phyloP scores from a whole-genome alignment of 2,888 invertebrate species.

The Eumacrocentrus americanus region DNA sequence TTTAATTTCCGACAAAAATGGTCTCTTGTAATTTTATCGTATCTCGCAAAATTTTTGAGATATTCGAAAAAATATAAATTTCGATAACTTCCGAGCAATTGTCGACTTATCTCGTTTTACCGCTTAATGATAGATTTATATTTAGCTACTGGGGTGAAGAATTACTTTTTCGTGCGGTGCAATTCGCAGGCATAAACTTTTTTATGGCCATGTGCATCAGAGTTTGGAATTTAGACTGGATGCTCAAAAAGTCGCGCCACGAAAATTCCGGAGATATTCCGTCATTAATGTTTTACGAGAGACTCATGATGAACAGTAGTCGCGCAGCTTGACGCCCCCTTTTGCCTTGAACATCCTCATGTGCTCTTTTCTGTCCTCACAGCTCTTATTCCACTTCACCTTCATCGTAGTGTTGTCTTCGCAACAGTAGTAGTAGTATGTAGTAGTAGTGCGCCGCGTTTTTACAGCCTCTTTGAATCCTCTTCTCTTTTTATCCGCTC shows the following conservation, averaged over 20 bases:
- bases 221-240: neutral
- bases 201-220: neutral
- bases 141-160: neutral
- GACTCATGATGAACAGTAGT: neutral
- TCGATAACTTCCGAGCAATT: too few relatives aligned
- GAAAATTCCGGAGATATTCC: neutral
- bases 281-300: conserved; percentile 6
- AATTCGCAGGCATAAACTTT: too few relatives aligned
- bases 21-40: neutral
- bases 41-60: too few relatives aligned
- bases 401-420: too few relatives aligned
- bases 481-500: conserved; percentile 7
- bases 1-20: neutral
- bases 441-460: too few relatives aligned
- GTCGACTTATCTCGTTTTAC: too few relatives aligned
- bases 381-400: too few relatives aligned
- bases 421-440: too few relatives aligned
- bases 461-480: conserved; percentile 2
- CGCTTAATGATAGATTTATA: neutral
- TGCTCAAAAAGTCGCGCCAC: neutral
- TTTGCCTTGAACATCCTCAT: neutral
- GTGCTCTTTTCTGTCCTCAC: too few relatives aligned
- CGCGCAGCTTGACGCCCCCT: neutral
- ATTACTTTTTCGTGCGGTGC: neutral
- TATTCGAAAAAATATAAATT: too few relatives aligned